phyloP scores from a whole-genome alignment of 1,140 invertebrate genomes.

The Phymastichus coffea region DNA sequence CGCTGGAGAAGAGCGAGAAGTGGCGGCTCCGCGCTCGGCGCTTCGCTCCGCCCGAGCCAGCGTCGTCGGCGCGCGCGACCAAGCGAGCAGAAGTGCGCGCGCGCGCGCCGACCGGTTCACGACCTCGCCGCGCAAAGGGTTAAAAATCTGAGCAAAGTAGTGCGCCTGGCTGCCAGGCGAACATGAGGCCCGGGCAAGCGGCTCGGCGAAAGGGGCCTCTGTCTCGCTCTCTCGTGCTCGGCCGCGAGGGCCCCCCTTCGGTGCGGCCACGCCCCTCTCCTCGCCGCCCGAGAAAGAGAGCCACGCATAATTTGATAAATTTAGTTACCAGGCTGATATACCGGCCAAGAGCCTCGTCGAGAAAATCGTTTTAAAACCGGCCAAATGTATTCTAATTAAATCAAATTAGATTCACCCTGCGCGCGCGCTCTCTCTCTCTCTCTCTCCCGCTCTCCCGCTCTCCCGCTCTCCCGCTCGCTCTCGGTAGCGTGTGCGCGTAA shows the following conservation, averaged over 20 bases:
- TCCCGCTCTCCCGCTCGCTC: not conserved
- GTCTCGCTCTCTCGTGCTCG: not conserved
- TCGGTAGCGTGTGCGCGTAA: not conserved
- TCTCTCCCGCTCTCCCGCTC: not conserved
- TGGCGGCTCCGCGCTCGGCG: too few species aligned
- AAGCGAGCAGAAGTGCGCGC: slow-evolving; percentile 30
- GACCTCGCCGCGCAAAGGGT: slow-evolving; percentile 24
- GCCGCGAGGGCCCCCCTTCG: not conserved
- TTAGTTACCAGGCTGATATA: slow-evolving; percentile 49
- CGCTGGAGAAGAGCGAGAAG: too few species aligned
- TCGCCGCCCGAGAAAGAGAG: too few species aligned
- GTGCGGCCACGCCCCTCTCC: too few species aligned
- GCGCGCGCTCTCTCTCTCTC: not conserved
- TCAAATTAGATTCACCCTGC: slow-evolving; percentile 46
- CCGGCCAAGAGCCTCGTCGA: slow-evolving; percentile 43
- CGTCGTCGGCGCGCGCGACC: too few species aligned
- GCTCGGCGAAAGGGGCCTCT: not conserved
- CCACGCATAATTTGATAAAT: slow-evolving; percentile 51
- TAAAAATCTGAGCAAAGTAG: slow-evolving; percentile 32
- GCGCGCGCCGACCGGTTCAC: not conserved
- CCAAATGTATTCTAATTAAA: slow-evolving; percentile 52
- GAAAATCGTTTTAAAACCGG: slow-evolving; percentile 43
- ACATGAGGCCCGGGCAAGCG: slow-evolving; percentile 15
- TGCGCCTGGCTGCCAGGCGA: slow-evolving; percentile 15
- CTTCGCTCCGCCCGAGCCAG: too few species aligned